phyloP scores from a whole-genome alignment of 2,888 invertebrate species.

The Callinectes sapidus region DNA sequence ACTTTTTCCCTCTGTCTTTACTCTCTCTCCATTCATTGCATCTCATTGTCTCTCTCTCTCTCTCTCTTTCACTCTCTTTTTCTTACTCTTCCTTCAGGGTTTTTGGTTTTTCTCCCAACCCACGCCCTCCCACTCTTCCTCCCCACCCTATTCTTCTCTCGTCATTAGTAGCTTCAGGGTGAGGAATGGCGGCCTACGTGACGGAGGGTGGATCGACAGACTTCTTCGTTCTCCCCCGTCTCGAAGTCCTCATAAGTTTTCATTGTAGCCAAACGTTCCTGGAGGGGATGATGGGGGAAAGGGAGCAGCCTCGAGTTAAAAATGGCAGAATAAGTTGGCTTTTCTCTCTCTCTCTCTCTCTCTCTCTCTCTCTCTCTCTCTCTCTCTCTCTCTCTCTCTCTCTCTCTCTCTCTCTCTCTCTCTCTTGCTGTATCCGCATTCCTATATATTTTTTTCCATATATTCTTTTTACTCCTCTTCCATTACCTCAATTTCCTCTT shows the following conservation, averaged over 20 bases:
- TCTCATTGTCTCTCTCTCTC: no score
- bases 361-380: background rate
- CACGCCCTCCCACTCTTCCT: background rate
- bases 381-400: constrained; percentile 4
- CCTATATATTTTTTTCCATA: background rate
- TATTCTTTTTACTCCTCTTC: background rate
- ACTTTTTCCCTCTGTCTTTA: no score
- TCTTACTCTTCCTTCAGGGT: no score
- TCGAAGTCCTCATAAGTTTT: background rate
- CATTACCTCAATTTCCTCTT: background rate
- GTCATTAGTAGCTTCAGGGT: background rate
- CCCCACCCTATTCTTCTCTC: background rate
- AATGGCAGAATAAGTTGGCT: background rate
- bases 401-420: background rate
- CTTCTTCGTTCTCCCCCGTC: background rate
- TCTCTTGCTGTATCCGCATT: background rate
- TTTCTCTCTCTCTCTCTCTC: background rate
- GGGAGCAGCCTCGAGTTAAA: background rate
- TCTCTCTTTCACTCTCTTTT: background rate
- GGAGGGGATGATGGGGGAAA: background rate
- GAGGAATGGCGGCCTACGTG: background rate
- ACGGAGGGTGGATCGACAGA: background rate
- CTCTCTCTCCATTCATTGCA: background rate
- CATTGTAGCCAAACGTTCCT: background rate
- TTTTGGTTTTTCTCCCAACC: no score